Conservation (phyloP, 1,140 invertebrate species). For the Drosophila navojoa region DNA sequence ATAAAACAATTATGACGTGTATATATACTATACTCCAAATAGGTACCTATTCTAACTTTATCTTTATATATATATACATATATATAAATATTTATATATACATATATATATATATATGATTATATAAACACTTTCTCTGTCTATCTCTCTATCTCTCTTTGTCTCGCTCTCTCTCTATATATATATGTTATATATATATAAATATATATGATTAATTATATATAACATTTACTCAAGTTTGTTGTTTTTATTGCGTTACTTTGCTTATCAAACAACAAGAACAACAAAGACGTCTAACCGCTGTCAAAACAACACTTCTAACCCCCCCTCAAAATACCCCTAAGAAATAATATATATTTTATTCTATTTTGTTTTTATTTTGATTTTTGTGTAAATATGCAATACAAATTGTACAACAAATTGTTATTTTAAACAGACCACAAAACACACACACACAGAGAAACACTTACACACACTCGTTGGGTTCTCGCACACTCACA, state of each 20-base stretch:
- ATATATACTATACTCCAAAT: slow-evolving; percentile 63
- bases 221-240: slow-evolving; percentile 55
- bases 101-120: slow-evolving; percentile 45
- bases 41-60: slow-evolving; percentile 38
- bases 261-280: slow-evolving; percentile 50
- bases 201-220: slow-evolving; percentile 47
- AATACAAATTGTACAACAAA: slow-evolving; percentile 45
- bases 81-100: slow-evolving; percentile 42
- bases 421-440: slow-evolving; percentile 51
- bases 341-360: slow-evolving; percentile 59
- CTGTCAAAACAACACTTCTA: slow-evolving; percentile 7
- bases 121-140: slow-evolving; percentile 35
- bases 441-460: slow-evolving; percentile 55
- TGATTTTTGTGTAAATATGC: slow-evolving; percentile 82
- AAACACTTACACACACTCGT: slow-evolving; percentile 34
- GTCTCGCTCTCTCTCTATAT: slow-evolving; percentile 47
- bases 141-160: slow-evolving; percentile 47
- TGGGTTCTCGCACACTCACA: slow-evolving; percentile 40
- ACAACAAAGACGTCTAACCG: slow-evolving; percentile 15
- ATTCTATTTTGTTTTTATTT: slow-evolving; percentile 69
- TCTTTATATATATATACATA: slow-evolving; percentile 47
- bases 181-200: slow-evolving; percentile 51
- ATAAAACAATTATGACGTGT: slow-evolving; percentile 82
- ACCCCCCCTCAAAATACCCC: neutral
- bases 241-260: slow-evolving; percentile 71